Conservation (phyloP, 2,797 vertebrate genomes). For the Anabas testudineus region DNA sequence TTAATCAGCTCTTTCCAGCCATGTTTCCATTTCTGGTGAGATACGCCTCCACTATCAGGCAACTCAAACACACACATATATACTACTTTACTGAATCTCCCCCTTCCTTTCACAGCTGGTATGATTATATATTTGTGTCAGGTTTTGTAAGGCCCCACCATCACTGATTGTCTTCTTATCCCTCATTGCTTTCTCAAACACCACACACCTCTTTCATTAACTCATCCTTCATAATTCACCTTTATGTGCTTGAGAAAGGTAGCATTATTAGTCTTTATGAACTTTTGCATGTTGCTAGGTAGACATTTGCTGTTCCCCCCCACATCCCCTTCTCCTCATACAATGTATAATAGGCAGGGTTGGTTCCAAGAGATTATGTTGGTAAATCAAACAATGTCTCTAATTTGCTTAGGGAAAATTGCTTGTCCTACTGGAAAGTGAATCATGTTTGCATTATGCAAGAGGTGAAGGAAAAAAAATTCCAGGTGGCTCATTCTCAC, state of each 20-base stretch:
- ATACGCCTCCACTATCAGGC: slow-evolving; percentile 18
- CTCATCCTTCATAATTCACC: slow-evolving; percentile 2
- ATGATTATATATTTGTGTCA: too few relatives aligned
- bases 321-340: slow-evolving; percentile 1
- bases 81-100: too few relatives aligned
- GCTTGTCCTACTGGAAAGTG: slow-evolving; percentile 49
- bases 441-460: slow-evolving; percentile 56
- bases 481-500: slow-evolving; percentile 58
- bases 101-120: too few relatives aligned
- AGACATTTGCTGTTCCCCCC: background rate
- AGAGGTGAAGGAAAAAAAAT: slow-evolving; percentile 22
- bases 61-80: too few relatives aligned
- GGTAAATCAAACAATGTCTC: slow-evolving; percentile 53
- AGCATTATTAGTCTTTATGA: background rate
- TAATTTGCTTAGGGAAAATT: slow-evolving; percentile 54
- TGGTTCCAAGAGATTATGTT: slow-evolving; percentile 38
- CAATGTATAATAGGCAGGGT: slow-evolving; percentile 44
- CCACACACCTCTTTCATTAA: slow-evolving; percentile 1
- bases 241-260: background rate
- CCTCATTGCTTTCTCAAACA: too few relatives aligned
- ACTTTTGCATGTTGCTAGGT: background rate
- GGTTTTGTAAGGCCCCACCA: too few relatives aligned
- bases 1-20: slow-evolving; percentile 46
- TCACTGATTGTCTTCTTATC: too few relatives aligned
- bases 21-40: slow-evolving; percentile 46